Percentiles rank a stretch among this genome's conserved stretches.
phyloP scores from a whole-genome alignment of 2,888 invertebrate species.

The Gnatocerus cornutus region DNA sequence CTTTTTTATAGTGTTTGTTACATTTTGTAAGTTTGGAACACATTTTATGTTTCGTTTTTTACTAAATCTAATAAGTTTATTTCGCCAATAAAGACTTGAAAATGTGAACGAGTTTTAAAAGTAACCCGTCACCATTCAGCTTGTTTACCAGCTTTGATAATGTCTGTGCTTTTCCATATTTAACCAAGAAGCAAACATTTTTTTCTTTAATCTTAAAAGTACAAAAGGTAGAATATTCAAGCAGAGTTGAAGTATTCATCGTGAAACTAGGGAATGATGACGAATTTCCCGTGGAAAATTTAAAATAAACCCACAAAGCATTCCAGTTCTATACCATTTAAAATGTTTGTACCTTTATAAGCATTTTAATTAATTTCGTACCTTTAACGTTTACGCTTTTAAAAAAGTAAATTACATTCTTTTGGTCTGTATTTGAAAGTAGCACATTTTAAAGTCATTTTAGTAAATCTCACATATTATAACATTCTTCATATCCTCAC shows the following conservation, averaged over 20 bases:
- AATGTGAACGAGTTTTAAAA: constrained; percentile 17
- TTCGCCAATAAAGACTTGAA: constrained; percentile 5
- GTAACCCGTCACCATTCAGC: constrained; percentile 2
- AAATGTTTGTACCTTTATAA: constrained; percentile 5
- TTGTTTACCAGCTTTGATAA: neutral
- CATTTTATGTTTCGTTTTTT: too few species aligned
- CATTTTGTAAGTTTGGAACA: too few species aligned
- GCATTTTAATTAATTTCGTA: constrained; percentile 14
- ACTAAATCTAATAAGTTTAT: too few species aligned
- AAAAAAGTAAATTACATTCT: constrained; percentile 2
- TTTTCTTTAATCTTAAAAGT: constrained; percentile 30
- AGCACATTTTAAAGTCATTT: too few species aligned
- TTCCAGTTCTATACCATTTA: constrained; percentile 17
- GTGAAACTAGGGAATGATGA: constrained; percentile 30
- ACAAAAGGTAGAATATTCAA: constrained; percentile 27
- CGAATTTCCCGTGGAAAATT: constrained; percentile 33
- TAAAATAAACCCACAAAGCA: constrained; percentile 26
- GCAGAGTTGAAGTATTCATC: constrained; percentile 21
- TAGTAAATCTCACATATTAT: neutral
- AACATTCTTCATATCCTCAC: constrained; percentile 12
- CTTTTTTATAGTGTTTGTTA: too few species aligned
- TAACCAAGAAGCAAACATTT: constrained; percentile 21
- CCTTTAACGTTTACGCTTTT: neutral
- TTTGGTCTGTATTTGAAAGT: constrained; percentile 1
- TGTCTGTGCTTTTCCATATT: neutral